Evolutionary conservation across 2,888 invertebrate species (phyloP), one percentile per base, ranked within the genome.

Genomic region (Galerucella nymphaeae): DNA sequence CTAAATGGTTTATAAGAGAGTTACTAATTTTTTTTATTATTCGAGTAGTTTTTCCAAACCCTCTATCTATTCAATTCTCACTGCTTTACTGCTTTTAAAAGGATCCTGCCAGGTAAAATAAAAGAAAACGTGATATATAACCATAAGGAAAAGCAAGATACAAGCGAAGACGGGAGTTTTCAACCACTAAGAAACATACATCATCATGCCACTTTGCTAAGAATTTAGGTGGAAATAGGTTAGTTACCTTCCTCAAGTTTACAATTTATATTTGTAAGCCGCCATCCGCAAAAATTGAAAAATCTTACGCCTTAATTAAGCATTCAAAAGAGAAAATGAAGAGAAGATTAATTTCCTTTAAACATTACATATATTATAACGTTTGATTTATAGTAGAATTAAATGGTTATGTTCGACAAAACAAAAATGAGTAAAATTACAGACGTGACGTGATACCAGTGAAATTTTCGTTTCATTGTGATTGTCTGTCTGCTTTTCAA

Each of bases 191-290:
- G 30, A 58, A 58, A 58, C 30, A 58, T 58, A 58, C 58, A 58
- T 58, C 58, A 58, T 58, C 58, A 58, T 14, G 64, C 38, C 30
- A 65, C 53, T 65, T 65, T 50, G 41, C 13, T 42, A 14, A 20
- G 18, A 63, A 23, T 63, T 63, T 53, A 18, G 16, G 18, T 53
- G 16, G 18, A 53, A 53, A 18, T 53, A 53, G 53, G 53, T 53
- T 53, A 18, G 16, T 58, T 23, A 30, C 58, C 58, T 58, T 58
- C 30, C 58, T 30, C 30, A 58, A 16, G 23, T 58, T 30, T 13
- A 62, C 61, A 62, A 62, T 62, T 62, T 62, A 62, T 62, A 16
- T 62, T 62, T 62, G 5, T 18, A 16, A 18, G n/a, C 64, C 23
- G 50, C 16, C 48, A n/a, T 30, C 50, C 38, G 38, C 3, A 42